Percentiles rank a stretch among this genome's conserved stretches.
Evolutionary conservation across 2,888 invertebrate genomes (phyloP).

Genomic region (Tupiocoris notatus): DNA sequence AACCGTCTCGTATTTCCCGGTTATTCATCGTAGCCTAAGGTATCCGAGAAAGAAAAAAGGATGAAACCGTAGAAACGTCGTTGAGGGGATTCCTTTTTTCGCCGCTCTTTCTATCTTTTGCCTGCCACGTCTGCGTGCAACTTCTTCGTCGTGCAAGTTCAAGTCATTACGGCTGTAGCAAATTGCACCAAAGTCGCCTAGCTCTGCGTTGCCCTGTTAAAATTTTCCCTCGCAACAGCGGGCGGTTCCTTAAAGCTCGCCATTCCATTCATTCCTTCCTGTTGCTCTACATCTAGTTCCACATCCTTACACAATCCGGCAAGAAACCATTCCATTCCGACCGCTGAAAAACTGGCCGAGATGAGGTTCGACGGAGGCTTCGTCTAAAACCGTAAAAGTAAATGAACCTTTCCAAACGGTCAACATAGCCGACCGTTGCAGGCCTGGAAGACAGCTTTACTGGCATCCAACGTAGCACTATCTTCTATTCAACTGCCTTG

Average conservation of each 20-base stretch:
- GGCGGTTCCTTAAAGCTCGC: neutral
- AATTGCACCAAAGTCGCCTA: neutral
- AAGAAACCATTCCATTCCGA: neutral
- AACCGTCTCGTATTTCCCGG: no score
- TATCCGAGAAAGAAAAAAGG: neutral
- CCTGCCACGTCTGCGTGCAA: neutral
- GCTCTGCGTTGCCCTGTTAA: neutral
- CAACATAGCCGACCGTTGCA: slow-evolving; percentile 6
- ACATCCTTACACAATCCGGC: neutral
- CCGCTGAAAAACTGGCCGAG: slow-evolving; percentile 34
- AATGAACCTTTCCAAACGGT: slow-evolving; percentile 43
- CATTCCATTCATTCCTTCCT: neutral
- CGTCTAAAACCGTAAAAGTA: slow-evolving; percentile 40
- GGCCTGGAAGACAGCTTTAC: slow-evolving; percentile 40
- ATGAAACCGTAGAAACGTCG: neutral
- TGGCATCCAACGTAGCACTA: neutral
- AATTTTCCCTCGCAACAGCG: neutral
- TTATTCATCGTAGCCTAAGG: no score
- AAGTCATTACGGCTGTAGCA: neutral
- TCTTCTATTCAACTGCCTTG: neutral
- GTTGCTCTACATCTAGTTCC: neutral
- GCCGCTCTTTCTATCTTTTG: neutral
- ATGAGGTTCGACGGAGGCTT: slow-evolving; percentile 35
- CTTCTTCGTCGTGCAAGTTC: neutral
- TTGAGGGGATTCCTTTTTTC: neutral